Evolutionary conservation across 2,797 vertebrate species (phyloP).

Genomic region (Okamejei kenojei): DNA sequence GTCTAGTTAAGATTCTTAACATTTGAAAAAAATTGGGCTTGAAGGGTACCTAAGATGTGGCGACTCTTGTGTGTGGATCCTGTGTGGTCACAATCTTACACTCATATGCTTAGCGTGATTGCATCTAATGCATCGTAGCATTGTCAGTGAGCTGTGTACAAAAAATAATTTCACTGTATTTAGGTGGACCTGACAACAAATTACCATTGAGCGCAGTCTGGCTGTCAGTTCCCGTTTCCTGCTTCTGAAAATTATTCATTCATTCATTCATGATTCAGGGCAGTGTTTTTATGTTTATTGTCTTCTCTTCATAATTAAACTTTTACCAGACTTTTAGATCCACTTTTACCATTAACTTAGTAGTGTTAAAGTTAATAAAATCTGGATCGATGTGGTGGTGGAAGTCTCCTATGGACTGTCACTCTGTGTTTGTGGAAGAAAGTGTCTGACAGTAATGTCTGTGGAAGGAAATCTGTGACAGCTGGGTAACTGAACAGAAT

Average conservation of each 20-base stretch:
- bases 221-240: neutral
- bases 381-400: neutral
- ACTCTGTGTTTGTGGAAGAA: conserved; percentile 22
- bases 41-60: too few relatives aligned
- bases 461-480: neutral
- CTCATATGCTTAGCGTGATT: too few relatives aligned
- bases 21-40: too few relatives aligned
- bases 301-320: conserved; percentile 34
- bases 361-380: conserved; percentile 27
- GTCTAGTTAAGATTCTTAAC: too few relatives aligned
- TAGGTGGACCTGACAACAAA: too few relatives aligned
- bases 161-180: too few relatives aligned
- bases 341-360: conserved; percentile 31
- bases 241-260: too few relatives aligned
- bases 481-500: conserved; percentile 12
- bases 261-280: too few relatives aligned
- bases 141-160: too few relatives aligned
- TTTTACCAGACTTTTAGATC: conserved; percentile 23
- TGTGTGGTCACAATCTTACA: too few relatives aligned
- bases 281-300: neutral
- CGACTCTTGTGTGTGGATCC: too few relatives aligned
- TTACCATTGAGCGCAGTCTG: neutral
- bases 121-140: too few relatives aligned
- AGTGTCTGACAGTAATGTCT: conserved; percentile 28
- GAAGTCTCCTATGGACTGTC: conserved; percentile 7